Conservation (phyloP, 2,113 vertebrate species). For the Ptilorrhoa leucosticta region DNA sequence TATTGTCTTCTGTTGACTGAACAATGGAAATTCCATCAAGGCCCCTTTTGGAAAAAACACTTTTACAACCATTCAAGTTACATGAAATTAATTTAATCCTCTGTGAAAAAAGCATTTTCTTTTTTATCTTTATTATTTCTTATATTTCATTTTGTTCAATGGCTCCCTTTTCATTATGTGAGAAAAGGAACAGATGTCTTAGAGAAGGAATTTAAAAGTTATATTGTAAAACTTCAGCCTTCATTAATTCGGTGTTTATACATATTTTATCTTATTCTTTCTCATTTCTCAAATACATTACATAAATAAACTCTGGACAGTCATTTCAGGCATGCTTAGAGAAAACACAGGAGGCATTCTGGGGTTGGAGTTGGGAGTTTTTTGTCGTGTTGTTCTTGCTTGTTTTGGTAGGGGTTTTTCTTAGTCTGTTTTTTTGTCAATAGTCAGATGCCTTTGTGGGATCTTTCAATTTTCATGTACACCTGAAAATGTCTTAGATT, state of each 20-base stretch:
- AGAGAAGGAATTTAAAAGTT: neutral
- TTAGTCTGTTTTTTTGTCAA: neutral
- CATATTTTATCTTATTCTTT: neutral
- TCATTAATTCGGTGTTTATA: neutral
- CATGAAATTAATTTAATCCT: neutral
- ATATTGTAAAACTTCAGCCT: neutral
- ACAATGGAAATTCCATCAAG: neutral
- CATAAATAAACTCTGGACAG: neutral
- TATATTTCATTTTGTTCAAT: neutral
- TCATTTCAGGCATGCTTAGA: neutral
- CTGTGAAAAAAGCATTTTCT: neutral
- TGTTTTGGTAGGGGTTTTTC: neutral
- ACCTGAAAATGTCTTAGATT: neutral
- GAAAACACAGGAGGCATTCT: neutral
- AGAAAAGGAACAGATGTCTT: neutral
- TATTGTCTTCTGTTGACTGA: neutral
- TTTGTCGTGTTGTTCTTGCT: neutral
- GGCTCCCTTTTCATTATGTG: neutral
- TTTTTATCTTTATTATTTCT: neutral
- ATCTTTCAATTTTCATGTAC: neutral
- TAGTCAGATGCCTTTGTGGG: neutral
- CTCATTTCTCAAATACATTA: neutral
- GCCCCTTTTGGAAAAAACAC: neutral
- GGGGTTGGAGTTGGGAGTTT: accelerated
- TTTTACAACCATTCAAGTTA: neutral